Evolutionary conservation across 2,888 invertebrate species (phyloP).

Genomic region (Aphelenchoides bicaudatus): DNA sequence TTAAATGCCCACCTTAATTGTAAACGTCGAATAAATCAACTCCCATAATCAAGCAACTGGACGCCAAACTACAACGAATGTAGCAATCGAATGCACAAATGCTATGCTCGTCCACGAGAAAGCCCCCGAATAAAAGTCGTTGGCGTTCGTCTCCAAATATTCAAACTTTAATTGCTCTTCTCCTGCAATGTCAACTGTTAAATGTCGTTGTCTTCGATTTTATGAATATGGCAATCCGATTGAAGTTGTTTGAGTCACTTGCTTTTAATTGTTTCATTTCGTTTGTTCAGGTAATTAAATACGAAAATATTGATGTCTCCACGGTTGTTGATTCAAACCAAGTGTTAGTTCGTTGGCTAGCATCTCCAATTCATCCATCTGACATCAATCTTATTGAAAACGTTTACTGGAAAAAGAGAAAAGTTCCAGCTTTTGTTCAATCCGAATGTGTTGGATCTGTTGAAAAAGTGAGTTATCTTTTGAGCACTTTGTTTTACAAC

Average conservation of each 20-base stretch:
- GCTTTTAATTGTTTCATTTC: background rate
- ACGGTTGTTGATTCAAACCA: conserved; percentile 29
- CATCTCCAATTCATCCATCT: conserved; percentile 54
- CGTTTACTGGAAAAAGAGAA: conserved; percentile 22
- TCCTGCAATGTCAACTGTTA: background rate
- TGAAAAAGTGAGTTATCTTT: conserved; percentile 62
- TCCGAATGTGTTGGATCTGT: conserved; percentile 90
- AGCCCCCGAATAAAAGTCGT: too few species aligned
- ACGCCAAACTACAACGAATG: too few species aligned
- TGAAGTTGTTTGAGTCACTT: background rate
- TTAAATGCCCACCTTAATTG: too few species aligned
- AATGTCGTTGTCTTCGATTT: conserved; percentile 11
- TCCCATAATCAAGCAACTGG: too few species aligned
- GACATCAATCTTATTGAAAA: conserved; percentile 47
- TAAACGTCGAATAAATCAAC: too few species aligned
- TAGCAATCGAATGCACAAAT: too few species aligned
- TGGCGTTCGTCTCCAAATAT: too few species aligned
- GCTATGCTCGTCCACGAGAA: too few species aligned
- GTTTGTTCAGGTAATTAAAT: background rate
- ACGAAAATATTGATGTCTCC: conserved; percentile 28
- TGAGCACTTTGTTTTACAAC: too few species aligned
- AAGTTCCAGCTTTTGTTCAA: conserved; percentile 79
- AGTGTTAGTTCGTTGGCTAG: conserved; percentile 52
- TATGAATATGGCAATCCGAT: background rate
- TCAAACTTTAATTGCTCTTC: too few species aligned